phyloP scores from a whole-genome alignment of 2,888 invertebrate species.

The Anticlea derivata region DNA sequence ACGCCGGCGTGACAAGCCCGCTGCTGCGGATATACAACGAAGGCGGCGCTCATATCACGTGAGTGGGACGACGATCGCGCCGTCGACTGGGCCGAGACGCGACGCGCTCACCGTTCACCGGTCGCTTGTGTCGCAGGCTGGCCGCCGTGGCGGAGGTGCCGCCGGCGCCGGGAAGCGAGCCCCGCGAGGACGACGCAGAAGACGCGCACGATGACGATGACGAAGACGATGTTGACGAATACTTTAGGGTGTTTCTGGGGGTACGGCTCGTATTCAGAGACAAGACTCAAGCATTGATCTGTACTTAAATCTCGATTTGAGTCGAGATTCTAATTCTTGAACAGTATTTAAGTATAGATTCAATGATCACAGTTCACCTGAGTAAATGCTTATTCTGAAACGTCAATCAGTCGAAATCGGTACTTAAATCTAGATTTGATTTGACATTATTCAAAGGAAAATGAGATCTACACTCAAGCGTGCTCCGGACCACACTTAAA shows the following conservation, averaged over 20 bases:
- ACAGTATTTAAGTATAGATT: too few species aligned
- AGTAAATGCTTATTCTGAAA: too few species aligned
- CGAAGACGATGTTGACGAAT: background rate
- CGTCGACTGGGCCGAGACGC: background rate
- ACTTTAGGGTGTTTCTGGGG: background rate
- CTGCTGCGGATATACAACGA: constrained; percentile 66
- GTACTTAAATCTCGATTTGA: too few species aligned
- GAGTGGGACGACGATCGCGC: constrained; percentile 23
- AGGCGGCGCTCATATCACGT: constrained; percentile 58
- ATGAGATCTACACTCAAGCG: too few species aligned
- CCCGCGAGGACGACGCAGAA: background rate
- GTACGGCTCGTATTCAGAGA: too few species aligned
- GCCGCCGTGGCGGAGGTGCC: constrained; percentile 42
- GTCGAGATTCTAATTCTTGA: too few species aligned
- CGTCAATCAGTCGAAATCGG: too few species aligned
- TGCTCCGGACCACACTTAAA: too few species aligned
- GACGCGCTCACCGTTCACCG: background rate
- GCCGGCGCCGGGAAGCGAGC: constrained; percentile 14
- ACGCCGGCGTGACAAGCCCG: constrained; percentile 59
- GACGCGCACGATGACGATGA: background rate
- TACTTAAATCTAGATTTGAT: too few species aligned
- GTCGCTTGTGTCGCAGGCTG: constrained; percentile 38
- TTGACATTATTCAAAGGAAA: too few species aligned
- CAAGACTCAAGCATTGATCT: too few species aligned
- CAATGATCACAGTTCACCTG: too few species aligned